Conservation (phyloP, 2,113 vertebrate species). For the Aix galericulata region DNA sequence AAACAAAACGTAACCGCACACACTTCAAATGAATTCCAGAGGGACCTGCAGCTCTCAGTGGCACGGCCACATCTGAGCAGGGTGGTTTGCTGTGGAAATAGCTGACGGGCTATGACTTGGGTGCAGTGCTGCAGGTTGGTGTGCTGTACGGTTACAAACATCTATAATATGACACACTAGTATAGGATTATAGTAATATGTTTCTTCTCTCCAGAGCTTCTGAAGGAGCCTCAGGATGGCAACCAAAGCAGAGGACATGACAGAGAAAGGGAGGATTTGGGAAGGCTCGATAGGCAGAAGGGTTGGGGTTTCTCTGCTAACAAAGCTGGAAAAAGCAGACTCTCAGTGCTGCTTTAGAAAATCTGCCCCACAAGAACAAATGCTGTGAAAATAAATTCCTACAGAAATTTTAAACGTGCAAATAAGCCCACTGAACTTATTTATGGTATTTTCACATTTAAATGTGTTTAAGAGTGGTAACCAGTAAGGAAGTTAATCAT, state of each 20-base stretch:
- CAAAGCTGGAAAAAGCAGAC: neutral
- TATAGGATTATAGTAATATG: neutral
- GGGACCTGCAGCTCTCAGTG: neutral
- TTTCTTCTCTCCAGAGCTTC: neutral
- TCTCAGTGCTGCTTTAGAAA: neutral
- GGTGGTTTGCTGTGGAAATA: neutral
- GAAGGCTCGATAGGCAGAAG: neutral
- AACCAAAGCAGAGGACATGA: neutral
- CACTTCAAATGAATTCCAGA: neutral
- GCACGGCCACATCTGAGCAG: neutral
- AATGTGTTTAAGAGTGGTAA: neutral
- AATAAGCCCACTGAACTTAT: neutral
- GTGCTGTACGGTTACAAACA: neutral
- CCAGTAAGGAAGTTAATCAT: neutral
- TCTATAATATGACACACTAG: accelerated
- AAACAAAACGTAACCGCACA: neutral
- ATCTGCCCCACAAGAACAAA: neutral
- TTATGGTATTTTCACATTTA: neutral
- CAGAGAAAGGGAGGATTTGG: neutral
- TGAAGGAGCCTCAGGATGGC: neutral
- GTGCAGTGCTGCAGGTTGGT: neutral
- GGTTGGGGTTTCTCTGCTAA: neutral
- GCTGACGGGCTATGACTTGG: neutral
- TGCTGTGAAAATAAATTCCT: neutral
- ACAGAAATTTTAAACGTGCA: neutral